A percentile compares a stretch with the other conserved stretches of the same genome.
phyloP scores from a whole-genome alignment of 2,797 vertebrate genomes.

The Diplodus sargus region DNA sequence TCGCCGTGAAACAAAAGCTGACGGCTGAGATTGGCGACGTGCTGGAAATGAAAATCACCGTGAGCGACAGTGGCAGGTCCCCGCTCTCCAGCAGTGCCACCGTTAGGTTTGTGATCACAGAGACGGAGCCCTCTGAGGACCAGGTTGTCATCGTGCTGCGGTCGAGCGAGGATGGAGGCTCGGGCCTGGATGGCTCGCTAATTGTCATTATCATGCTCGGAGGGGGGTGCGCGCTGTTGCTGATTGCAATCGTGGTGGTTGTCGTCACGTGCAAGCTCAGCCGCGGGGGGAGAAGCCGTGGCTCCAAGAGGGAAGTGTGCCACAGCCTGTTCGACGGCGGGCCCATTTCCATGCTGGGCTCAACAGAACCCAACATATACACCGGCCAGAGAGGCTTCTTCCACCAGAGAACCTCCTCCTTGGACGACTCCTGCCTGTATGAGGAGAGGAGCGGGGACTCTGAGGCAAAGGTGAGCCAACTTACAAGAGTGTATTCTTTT shows the following conservation, averaged over 20 bases:
- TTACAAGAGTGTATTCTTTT: conserved; percentile 17
- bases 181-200: conserved; percentile 67
- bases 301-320: conserved; percentile 68
- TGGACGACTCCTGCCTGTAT: conserved; percentile 73
- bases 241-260: conserved; percentile 79
- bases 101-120: conserved; percentile 77
- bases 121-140: conserved; percentile 77
- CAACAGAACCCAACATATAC: conserved; percentile 75
- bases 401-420: conserved; percentile 66
- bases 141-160: conserved; percentile 75
- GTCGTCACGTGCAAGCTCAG: conserved; percentile 77
- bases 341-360: conserved; percentile 62
- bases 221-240: conserved; percentile 79
- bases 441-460: conserved; percentile 76
- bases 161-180: conserved; percentile 51
- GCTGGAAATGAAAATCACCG: conserved; percentile 74
- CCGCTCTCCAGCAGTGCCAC: conserved; percentile 67
- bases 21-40: conserved; percentile 69
- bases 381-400: conserved; percentile 73
- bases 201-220: conserved; percentile 79
- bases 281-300: conserved; percentile 49
- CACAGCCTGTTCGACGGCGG: conserved; percentile 74
- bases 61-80: conserved; percentile 76
- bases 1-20: conserved; percentile 76
- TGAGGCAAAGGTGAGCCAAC: conserved; percentile 82